These are phyloP conservation scores for Dermolepida albohirtum DNA, from an alignment of 2,888 invertebrate species.

Conservation along the genomic window DNA sequence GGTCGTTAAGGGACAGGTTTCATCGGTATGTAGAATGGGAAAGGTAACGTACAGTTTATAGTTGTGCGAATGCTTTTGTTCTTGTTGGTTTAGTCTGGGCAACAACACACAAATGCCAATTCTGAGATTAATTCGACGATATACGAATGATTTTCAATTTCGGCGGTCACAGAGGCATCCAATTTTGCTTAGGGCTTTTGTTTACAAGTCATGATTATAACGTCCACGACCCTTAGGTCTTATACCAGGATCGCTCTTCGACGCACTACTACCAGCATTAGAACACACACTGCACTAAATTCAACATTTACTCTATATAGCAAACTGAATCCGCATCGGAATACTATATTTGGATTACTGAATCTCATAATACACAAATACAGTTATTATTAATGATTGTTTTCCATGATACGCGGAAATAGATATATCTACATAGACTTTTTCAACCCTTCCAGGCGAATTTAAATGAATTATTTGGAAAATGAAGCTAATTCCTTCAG, in stretches of 20 bases:
- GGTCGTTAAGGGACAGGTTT: too few relatives aligned
- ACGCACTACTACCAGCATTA: slow-evolving; percentile 23
- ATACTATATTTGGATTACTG: slow-evolving; percentile 36
- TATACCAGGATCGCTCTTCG: slow-evolving; percentile 36
- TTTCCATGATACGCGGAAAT: neutral
- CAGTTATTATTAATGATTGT: slow-evolving; percentile 28
- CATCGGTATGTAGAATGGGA: too few relatives aligned
- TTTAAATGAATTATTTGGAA: neutral
- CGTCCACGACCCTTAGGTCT: slow-evolving; percentile 39
- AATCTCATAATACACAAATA: slow-evolving; percentile 33
- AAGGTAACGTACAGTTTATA: neutral
- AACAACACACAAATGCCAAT: slow-evolving; percentile 22
- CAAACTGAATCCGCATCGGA: slow-evolving; percentile 17
- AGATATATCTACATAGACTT: too few relatives aligned
- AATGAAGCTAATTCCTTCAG: neutral
- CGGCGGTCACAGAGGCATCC: slow-evolving; percentile 42
- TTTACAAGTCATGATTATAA: slow-evolving; percentile 49
- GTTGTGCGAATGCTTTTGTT: slow-evolving; percentile 19
- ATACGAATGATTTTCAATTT: slow-evolving; percentile 47
- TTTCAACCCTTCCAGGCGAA: too few relatives aligned
- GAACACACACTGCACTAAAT: slow-evolving; percentile 30
- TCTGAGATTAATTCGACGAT: slow-evolving; percentile 27
- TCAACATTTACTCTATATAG: slow-evolving; percentile 47
- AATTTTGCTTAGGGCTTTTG: slow-evolving; percentile 45
- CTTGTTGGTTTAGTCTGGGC: slow-evolving; percentile 17